A percentile compares a stretch with the other conserved stretches of the same genome.
phyloP scores from a whole-genome alignment of 1,140 invertebrate species.

The Lucilia sericata region DNA sequence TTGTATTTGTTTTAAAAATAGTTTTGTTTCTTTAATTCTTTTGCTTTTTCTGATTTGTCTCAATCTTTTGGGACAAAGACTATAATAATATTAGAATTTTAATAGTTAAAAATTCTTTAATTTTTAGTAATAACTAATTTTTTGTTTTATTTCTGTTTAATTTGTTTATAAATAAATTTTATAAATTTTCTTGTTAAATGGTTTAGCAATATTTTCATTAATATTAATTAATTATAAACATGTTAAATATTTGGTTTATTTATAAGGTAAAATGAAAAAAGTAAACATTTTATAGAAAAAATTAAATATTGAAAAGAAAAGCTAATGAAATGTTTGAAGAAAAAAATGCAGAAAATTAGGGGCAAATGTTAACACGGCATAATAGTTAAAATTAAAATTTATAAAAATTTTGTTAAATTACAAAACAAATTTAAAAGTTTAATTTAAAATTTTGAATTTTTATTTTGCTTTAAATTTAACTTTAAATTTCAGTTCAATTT shows the following conservation, averaged over 20 bases:
- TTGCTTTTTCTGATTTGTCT: no score
- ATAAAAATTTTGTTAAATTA: no score
- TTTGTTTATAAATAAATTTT: neutral
- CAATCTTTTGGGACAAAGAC: neutral
- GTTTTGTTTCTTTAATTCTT: neutral
- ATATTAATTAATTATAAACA: no score
- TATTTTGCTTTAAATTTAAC: no score
- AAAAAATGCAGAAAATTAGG: neutral
- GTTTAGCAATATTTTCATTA: no score
- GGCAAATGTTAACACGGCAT: no score
- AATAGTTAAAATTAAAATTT: no score
- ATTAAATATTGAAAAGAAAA: neutral
- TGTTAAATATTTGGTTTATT: no score
- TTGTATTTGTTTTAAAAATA: neutral
- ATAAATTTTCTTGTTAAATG: neutral
- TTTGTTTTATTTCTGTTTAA: neutral
- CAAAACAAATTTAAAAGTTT: neutral
- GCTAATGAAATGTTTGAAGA: neutral
- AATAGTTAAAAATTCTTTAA: conserved; percentile 1
- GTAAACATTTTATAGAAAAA: neutral
- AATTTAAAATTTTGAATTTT: no score
- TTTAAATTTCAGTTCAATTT: no score
- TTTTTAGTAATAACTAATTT: neutral
- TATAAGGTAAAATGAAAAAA: no score
- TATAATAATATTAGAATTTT: neutral